Base-by-base conservation (phyloP, 2,888 invertebrate genomes). In the Cosmorhoe ocellata region DNA sequence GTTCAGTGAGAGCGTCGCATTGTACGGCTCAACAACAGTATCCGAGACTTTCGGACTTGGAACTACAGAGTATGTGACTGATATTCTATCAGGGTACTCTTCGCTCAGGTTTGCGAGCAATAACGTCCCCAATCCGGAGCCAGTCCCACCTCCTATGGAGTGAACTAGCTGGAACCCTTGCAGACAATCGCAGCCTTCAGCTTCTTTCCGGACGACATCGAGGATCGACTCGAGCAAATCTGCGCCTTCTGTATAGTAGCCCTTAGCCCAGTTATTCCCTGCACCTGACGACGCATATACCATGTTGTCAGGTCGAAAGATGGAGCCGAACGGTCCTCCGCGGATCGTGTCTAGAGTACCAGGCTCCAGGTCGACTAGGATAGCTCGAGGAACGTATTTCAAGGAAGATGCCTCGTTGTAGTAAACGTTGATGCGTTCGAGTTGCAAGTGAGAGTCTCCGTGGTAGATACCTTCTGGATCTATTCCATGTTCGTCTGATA, bases 401-500 rank as follows among this genome's bases (percentile, higher is more conserved):
- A 71, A 59, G 9, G 68, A 71, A 6, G 81, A 65, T 0, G 92
- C 94, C 71, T 95, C 94, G 70, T 94, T 94, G 87, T 93, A 95
- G 74, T 94, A 95, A 1, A 95, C 95, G 70, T 94, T 93, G 67
- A 95, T 93, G 49, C 95, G 87, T 79, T 95, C 94, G 33, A 95
- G 76, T 73, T 95, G 95, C 1, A 95, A 86, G 57, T 94, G 93
- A 0, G 92, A 92, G 71, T 94, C 93, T 3, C 94, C 94, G 58
- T 89, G 79, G 74, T 92, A 94, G 43, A 64, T 59, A 1, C 87
- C 86, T 1, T 64, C 56, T 0, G 93, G 92, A 67, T 94, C 93
- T 63, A 95, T 93, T 14, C 94, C 94, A 71, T 95, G 94, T 66
- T 94, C 95, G 67, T 95, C 95, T 5, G 95, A 95, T 68, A 96